Percentiles rank a stretch among this genome's conserved stretches.
phyloP scores from a whole-genome alignment of 2,888 invertebrate species.

The Mamestra brassicae region DNA sequence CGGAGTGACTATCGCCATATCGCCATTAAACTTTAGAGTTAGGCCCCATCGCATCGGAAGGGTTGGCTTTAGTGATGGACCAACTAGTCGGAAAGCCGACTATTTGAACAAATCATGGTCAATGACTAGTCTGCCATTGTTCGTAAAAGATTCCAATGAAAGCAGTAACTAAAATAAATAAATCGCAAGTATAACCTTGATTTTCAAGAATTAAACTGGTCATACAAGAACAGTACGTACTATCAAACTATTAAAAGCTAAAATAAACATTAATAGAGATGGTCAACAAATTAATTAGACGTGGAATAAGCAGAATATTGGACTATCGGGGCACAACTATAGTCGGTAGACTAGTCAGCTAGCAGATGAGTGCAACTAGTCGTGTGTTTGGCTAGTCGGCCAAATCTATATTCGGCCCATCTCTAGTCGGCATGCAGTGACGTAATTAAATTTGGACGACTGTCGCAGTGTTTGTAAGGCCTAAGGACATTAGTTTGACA shows the following conservation, averaged over 20 bases:
- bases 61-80: slow-evolving; percentile 70
- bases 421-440: slow-evolving; percentile 72
- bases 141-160: not conserved
- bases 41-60: slow-evolving; percentile 73
- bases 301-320: not conserved
- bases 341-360: not conserved
- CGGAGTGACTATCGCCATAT: slow-evolving; percentile 74
- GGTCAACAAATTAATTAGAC: not conserved
- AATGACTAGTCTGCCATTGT: not conserved
- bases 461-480: slow-evolving; percentile 84
- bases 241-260: not conserved
- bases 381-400: not conserved
- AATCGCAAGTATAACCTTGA: too few relatives aligned
- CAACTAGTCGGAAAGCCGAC: not conserved
- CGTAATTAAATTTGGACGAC: slow-evolving; percentile 90
- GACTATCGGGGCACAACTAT: not conserved
- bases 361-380: not conserved
- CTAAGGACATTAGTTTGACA: slow-evolving; percentile 83
- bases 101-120: not conserved
- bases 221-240: not conserved
- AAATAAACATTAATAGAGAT: not conserved
- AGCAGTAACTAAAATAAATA: not conserved
- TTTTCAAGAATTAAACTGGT: not conserved
- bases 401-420: not conserved
- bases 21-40: slow-evolving; percentile 78